Evolutionary conservation across 1,140 invertebrate genomes (phyloP), one percentile per base, ranked within the genome.

Genomic region (Eulimnadia texana): DNA sequence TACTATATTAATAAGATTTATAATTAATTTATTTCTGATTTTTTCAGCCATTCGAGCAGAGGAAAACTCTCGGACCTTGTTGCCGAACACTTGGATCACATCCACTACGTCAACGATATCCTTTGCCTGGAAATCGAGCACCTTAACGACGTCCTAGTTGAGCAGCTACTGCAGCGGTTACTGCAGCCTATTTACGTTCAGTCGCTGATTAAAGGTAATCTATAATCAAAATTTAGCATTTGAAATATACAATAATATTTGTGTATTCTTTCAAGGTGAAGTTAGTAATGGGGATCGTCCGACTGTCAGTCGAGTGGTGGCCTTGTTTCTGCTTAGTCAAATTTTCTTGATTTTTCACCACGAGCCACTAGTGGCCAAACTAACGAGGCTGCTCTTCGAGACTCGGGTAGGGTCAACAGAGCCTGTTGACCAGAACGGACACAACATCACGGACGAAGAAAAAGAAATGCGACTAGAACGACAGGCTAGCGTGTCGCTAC

Each of bases 21-120:
- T n/a, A n/a, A n/a, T n/a, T n/a, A n/a, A n/a, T n/a, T n/a, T n/a
- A n/a, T n/a, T n/a, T n/a, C n/a, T n/a, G n/a, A n/a, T 58, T 81
- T 49, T 73, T 90, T 80, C 72, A 93, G 93, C 72, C 90, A 93
- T 60, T 77, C 93, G 81, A 72, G 90, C 84, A 74, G 92, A 83
- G 73, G 85, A 19, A 70, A 91, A 70, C 76, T 99, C 47, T 83
- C 92, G 16, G 94, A 96, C 74, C 77, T 98, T 54, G 93, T 99
- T 2, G 94, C 94, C 0, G 93, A 98, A 77, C 94, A 99, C 74
- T 77, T 99, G 50, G 95, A 99, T 74, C 92, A 98, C 74, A 76
- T 99, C 13, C 95, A 99, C 76, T 99, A 99, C 73, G 76, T 99
- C 23, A 98, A 98, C 70, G 96, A 99, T 67, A 98, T 98, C 70